Evolutionary conservation across 1,140 invertebrate genomes (phyloP).

Genomic region (Bombus sibiricus): DNA sequence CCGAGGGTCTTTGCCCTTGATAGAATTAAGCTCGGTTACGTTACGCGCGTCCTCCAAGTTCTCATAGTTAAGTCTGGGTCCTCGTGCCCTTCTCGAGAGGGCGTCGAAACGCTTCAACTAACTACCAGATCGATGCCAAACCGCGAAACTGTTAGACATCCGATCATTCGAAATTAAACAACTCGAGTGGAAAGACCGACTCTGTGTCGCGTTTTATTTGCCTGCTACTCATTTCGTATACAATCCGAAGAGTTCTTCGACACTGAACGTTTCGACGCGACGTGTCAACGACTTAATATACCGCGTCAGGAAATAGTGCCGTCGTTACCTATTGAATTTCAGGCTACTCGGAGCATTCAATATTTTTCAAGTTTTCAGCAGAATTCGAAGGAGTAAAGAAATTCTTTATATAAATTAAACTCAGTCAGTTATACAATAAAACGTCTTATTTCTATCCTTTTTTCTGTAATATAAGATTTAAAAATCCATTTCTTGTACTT

Average conservation of each 20-base stretch:
- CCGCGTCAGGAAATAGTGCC: not conserved
- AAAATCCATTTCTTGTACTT: no score
- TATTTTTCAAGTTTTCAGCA: not conserved
- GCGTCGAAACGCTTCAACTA: not conserved
- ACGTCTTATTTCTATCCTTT: no score
- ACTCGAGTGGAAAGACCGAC: not conserved
- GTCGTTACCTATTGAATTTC: not conserved
- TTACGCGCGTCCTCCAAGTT: not conserved
- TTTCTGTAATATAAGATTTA: no score
- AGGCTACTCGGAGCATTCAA: not conserved
- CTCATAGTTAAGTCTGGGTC: not conserved
- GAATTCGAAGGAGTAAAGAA: no score
- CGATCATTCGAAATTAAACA: constrained; percentile 24
- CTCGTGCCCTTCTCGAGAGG: constrained; percentile 11
- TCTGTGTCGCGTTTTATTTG: constrained; percentile 42
- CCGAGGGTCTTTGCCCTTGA: not conserved
- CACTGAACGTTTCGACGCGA: not conserved
- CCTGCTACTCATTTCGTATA: not conserved
- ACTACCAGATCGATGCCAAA: constrained; percentile 11
- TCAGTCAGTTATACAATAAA: no score
- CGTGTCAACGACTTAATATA: not conserved
- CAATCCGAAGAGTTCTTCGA: not conserved
- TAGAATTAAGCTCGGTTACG: constrained; percentile 26
- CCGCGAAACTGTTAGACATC: constrained; percentile 18
- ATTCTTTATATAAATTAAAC: no score